phyloP scores from a whole-genome alignment of 1,140 invertebrate genomes.

The Anoplolepis gracilipes region DNA sequence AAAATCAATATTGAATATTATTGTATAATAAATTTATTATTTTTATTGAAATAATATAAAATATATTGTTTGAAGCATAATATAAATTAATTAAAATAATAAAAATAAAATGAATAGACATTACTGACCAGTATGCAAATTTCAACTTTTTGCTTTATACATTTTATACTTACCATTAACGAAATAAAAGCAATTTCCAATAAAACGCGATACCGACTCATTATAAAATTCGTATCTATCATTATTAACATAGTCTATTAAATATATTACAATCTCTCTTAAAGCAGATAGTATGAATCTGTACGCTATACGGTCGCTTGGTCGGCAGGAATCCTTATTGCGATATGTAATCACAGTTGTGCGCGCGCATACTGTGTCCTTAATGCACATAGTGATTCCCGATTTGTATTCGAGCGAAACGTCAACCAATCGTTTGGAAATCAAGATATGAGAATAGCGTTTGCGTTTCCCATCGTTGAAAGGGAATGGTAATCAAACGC shows the following conservation, averaged over 20 bases:
- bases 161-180: neutral
- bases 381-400: conserved; percentile 4
- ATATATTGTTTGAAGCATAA: neutral
- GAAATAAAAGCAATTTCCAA: neutral
- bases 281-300: neutral
- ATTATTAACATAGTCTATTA: neutral
- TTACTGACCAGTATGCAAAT: neutral
- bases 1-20: neutral
- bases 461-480: neutral
- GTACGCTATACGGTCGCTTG: neutral
- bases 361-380: neutral
- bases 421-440: conserved; percentile 39
- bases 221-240: neutral
- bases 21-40: neutral
- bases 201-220: neutral
- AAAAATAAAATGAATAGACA: neutral
- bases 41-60: conserved; percentile 21
- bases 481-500: conserved; percentile 33
- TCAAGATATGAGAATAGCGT: conserved; percentile 21
- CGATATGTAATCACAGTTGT: conserved; percentile 16
- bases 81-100: conserved; percentile 22
- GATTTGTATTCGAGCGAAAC: conserved; percentile 39
- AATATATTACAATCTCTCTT: neutral
- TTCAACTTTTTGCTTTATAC: neutral
- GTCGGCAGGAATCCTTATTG: neutral